phyloP scores from a whole-genome alignment of 2,113 vertebrate genomes.

The Natator depressus region DNA sequence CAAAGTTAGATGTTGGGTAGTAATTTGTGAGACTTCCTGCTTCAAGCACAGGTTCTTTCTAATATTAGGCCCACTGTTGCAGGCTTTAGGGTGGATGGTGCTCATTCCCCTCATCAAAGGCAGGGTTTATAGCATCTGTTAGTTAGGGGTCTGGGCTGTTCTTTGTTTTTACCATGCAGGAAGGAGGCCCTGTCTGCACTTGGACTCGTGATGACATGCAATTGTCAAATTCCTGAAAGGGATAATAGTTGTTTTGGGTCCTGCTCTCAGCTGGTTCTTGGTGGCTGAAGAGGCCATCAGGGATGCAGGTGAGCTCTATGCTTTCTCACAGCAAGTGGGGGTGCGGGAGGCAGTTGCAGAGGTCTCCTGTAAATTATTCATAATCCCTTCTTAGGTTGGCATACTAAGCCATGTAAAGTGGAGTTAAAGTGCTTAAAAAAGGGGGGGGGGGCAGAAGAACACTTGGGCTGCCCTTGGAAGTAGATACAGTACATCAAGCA shows the following conservation, averaged over 20 bases:
- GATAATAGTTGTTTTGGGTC: not conserved
- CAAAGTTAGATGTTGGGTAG: not conserved
- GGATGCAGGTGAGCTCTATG: constrained; percentile 25
- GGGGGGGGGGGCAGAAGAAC: no score
- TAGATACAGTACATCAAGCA: not conserved
- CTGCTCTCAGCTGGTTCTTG: not conserved
- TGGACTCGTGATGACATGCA: not conserved
- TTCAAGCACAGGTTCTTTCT: accelerated
- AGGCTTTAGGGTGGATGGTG: not conserved
- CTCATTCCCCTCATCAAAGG: accelerated
- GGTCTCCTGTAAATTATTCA: not conserved
- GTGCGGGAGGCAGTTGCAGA: not conserved
- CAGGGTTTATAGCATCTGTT: not conserved
- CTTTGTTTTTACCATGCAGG: not conserved
- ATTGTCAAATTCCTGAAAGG: not conserved
- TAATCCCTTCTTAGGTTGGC: not conserved
- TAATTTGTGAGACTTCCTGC: not conserved
- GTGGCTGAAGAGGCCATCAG: not conserved
- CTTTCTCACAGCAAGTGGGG: not conserved
- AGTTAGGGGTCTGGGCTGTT: not conserved
- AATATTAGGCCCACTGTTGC: accelerated
- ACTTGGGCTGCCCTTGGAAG: constrained; percentile 31
- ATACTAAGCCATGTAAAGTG: not conserved
- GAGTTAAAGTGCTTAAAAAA: not conserved
- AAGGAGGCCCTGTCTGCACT: not conserved